Percentiles rank a stretch among this genome's conserved stretches.
These are phyloP conservation scores for Mionectes olivaceus DNA, from an alignment of 2,797 vertebrate species.

Conservation along the genomic window DNA sequence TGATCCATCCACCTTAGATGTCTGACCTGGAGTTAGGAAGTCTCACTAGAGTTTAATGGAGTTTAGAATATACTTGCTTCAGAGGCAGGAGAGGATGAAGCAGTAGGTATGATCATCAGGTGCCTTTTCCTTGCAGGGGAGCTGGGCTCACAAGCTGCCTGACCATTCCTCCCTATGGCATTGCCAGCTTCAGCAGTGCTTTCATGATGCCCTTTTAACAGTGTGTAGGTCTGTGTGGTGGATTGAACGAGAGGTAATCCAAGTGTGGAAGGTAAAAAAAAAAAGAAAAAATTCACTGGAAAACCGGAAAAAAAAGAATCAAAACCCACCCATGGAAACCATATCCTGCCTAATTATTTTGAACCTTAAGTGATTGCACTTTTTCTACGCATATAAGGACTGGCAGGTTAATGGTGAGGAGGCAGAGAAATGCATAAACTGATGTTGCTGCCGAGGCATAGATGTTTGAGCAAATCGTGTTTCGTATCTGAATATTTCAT, in stretches of 20 bases:
- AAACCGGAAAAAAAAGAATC: neutral
- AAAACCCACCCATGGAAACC: rapidly evolving
- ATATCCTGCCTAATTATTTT: neutral
- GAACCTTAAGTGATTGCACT: neutral
- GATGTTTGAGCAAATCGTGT: neutral
- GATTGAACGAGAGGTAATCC: neutral
- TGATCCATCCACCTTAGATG: neutral
- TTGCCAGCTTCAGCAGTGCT: neutral
- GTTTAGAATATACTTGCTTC: neutral
- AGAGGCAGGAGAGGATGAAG: neutral
- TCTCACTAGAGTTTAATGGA: neutral
- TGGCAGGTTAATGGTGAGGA: neutral
- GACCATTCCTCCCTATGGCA: neutral
- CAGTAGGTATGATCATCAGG: neutral
- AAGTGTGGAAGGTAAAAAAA: neutral
- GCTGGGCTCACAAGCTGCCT: neutral
- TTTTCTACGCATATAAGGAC: neutral
- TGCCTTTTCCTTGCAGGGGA: neutral
- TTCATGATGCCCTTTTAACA: neutral
- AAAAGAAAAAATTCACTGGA: neutral
- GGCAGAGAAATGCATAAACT: neutral
- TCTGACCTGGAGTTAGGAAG: neutral
- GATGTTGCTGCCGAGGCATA: neutral
- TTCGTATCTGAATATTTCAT: neutral
- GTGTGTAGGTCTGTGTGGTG: neutral